Conservation (phyloP, 2,888 invertebrate genomes). For the Pollenia labialis region DNA sequence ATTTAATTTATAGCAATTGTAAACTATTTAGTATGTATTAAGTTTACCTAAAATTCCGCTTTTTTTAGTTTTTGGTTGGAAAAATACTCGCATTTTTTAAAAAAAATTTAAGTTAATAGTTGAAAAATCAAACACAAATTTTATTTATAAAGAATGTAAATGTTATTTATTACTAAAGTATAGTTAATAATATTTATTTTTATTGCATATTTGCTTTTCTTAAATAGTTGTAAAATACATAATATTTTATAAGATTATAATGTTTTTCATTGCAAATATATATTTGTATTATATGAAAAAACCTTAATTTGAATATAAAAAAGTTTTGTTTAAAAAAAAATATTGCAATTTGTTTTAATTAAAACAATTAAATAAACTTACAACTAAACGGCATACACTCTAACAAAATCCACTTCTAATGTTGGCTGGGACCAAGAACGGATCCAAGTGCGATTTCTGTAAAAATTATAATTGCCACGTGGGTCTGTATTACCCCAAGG, state of each 20-base stretch:
- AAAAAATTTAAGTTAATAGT: slow-evolving; percentile 25
- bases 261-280: too few species aligned
- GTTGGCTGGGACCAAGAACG: slow-evolving; percentile 87
- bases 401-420: slow-evolving; percentile 81
- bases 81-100: slow-evolving; percentile 10
- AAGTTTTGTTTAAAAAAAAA: slow-evolving; percentile 25
- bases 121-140: neutral
- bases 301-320: slow-evolving; percentile 11
- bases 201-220: slow-evolving; percentile 20
- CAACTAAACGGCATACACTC: slow-evolving; percentile 80
- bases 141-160: neutral
- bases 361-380: neutral
- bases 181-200: slow-evolving; percentile 41
- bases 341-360: slow-evolving; percentile 11
- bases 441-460: slow-evolving; percentile 88
- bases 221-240: slow-evolving; percentile 13
- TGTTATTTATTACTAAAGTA: slow-evolving; percentile 17
- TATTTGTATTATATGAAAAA: neutral
- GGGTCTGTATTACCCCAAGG: slow-evolving; percentile 90
- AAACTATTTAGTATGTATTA: neutral
- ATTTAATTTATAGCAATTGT: slow-evolving; percentile 18
- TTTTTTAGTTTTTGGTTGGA: slow-evolving; percentile 8
- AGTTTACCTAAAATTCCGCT: neutral
- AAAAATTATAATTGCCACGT: slow-evolving; percentile 89
- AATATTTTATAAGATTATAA: too few species aligned